These are phyloP conservation scores for Brachypterus glaber DNA, from an alignment of 2,888 invertebrate genomes.

Conservation along the genomic window DNA sequence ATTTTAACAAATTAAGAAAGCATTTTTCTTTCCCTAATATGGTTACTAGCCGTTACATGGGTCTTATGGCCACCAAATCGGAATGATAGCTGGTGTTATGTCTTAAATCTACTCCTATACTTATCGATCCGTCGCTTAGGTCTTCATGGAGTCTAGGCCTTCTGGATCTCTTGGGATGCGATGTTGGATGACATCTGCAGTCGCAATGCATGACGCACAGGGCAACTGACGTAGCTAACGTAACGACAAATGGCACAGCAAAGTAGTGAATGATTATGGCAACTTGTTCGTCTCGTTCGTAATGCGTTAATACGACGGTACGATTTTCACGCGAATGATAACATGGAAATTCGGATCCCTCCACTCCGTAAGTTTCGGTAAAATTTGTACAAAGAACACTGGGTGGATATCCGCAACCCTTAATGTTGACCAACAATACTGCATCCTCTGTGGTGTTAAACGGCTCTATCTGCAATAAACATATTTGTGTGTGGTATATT, in stretches of 20 bases:
- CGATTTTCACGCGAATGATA: slow-evolving; percentile 69
- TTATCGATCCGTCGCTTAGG: slow-evolving; percentile 61
- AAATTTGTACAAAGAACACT: slow-evolving; percentile 67
- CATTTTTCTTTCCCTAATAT: too few relatives aligned
- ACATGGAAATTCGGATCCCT: slow-evolving; percentile 57
- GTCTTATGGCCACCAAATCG: slow-evolving; percentile 37
- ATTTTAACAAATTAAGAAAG: too few relatives aligned
- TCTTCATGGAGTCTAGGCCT: slow-evolving; percentile 54
- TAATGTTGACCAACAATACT: slow-evolving; percentile 65
- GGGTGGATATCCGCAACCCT: slow-evolving; percentile 77
- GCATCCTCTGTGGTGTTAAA: slow-evolving; percentile 44
- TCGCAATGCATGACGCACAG: slow-evolving; percentile 83
- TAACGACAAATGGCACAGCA: slow-evolving; percentile 74
- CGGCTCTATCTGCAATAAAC: slow-evolving; percentile 23
- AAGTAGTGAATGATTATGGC: slow-evolving; percentile 75
- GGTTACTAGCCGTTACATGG: too few relatives aligned
- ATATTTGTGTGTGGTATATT: too few relatives aligned
- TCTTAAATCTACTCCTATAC: slow-evolving; percentile 57
- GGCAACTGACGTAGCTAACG: slow-evolving; percentile 74
- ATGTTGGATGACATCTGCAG: slow-evolving; percentile 63
- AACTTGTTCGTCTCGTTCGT: slow-evolving; percentile 74
- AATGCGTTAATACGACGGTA: slow-evolving; percentile 73
- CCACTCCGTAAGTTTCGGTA: slow-evolving; percentile 57
- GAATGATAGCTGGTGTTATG: slow-evolving; percentile 42
- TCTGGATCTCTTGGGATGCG: slow-evolving; percentile 52